These are phyloP conservation scores for Drosophila orosa DNA, from an alignment of 1,140 invertebrate species.

Conservation along the genomic window DNA sequence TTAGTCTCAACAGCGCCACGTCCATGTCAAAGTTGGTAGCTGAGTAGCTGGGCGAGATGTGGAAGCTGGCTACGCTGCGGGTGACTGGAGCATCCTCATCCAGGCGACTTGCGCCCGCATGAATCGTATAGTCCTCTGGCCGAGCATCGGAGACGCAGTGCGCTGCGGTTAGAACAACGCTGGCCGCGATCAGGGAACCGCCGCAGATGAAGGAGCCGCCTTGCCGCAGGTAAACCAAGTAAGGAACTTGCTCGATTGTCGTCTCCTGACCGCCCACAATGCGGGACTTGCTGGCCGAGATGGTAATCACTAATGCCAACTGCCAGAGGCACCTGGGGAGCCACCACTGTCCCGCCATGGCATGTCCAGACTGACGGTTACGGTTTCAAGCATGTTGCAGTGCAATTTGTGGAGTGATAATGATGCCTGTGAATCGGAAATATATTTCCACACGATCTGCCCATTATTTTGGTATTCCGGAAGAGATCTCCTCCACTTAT, in stretches of 20 bases:
- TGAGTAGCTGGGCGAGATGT: slow-evolving; percentile 43
- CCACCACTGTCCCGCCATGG: slow-evolving; percentile 53
- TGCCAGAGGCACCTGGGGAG: slow-evolving; percentile 23
- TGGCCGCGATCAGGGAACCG: slow-evolving; percentile 61
- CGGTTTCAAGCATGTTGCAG: neutral
- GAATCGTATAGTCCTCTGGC: slow-evolving; percentile 51
- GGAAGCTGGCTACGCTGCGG: slow-evolving; percentile 43
- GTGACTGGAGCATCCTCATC: slow-evolving; percentile 42
- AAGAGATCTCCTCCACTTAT: neutral
- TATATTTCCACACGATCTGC: slow-evolving; percentile 7
- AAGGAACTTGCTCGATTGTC: slow-evolving; percentile 60
- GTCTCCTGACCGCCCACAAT: slow-evolving; percentile 71
- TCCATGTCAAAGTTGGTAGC: slow-evolving; percentile 74
- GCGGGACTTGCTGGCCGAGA: slow-evolving; percentile 24
- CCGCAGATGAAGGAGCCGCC: slow-evolving; percentile 64
- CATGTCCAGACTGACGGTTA: slow-evolving; percentile 51
- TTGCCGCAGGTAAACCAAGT: slow-evolving; percentile 64
- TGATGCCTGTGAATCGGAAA: slow-evolving; percentile 10
- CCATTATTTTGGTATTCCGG: slow-evolving; percentile 8
- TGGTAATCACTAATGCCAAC: neutral
- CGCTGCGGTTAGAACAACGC: slow-evolving; percentile 68
- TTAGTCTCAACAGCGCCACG: slow-evolving; percentile 64
- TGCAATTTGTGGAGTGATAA: slow-evolving; percentile 29
- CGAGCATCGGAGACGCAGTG: slow-evolving; percentile 63
- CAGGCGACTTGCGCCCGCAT: slow-evolving; percentile 68